phyloP scores from a whole-genome alignment of 2,797 vertebrate genomes.

The Ficedula albicollis region DNA sequence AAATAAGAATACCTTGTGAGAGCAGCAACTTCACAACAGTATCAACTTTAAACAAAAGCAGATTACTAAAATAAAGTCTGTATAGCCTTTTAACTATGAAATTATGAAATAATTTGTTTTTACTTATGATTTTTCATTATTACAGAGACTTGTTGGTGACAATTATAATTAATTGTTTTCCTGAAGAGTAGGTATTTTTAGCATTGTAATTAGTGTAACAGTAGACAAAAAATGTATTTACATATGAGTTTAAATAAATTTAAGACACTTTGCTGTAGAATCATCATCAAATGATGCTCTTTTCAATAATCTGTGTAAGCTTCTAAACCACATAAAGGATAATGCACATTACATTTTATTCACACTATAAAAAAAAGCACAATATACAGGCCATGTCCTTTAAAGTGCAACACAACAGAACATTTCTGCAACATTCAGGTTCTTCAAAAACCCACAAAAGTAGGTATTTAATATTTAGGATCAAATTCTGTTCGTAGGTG shows the following conservation, averaged over 20 bases:
- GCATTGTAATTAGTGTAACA: background rate
- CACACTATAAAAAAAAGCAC: conserved; percentile 73
- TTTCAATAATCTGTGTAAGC: conserved; percentile 44
- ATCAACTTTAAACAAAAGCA: background rate
- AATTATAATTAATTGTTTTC: conserved; percentile 3
- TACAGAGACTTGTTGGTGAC: background rate
- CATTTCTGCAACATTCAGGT: conserved; percentile 68
- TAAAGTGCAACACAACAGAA: conserved; percentile 80
- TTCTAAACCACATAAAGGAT: conserved; percentile 56
- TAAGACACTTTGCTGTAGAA: conserved; percentile 20
- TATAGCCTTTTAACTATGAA: conserved; percentile 1
- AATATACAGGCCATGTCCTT: conserved; percentile 70
- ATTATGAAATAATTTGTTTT: background rate
- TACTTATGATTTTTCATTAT: background rate
- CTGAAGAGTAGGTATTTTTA: background rate
- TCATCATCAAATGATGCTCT: conserved; percentile 40
- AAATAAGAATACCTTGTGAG: background rate
- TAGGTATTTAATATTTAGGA: conserved; percentile 41
- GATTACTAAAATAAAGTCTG: conserved; percentile 4
- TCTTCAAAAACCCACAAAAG: conserved; percentile 48
- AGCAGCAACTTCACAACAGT: conserved; percentile 4
- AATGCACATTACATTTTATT: conserved; percentile 68
- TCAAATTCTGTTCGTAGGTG: background rate
- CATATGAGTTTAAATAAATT: conserved; percentile 23
- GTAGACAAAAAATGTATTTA: conserved; percentile 1